phyloP scores from a whole-genome alignment of 2,888 invertebrate genomes.

The Leucophenga montana region DNA sequence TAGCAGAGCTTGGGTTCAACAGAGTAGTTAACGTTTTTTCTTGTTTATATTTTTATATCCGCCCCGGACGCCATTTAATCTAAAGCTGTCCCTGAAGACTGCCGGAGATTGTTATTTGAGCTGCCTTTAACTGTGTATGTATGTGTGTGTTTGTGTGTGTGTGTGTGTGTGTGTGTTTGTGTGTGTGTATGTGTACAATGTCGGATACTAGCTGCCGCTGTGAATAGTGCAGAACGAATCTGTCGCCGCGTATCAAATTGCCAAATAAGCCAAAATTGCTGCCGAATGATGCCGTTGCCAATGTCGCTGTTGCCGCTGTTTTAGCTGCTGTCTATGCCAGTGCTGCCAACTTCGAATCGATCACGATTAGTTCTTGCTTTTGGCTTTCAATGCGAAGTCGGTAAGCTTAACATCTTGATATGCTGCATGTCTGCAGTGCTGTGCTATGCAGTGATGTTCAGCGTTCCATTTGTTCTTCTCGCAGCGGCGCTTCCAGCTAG shows the following conservation, averaged over 20 bases:
- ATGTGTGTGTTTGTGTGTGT: too few species aligned
- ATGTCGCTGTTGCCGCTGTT: neutral
- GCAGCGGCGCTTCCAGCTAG: constrained; percentile 28
- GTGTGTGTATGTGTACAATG: neutral
- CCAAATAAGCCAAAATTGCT: constrained; percentile 43
- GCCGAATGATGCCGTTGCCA: constrained; percentile 48
- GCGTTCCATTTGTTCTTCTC: constrained; percentile 42
- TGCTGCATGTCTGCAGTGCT: constrained; percentile 26
- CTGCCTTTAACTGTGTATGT: too few species aligned
- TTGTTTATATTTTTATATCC: too few species aligned
- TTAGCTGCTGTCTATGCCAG: constrained; percentile 3
- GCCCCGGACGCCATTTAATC: too few species aligned
- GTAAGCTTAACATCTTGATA: constrained; percentile 59
- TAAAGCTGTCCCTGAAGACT: too few species aligned
- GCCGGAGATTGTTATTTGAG: too few species aligned
- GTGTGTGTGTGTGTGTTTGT: neutral
- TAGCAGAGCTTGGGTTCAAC: too few species aligned
- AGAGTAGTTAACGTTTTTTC: too few species aligned
- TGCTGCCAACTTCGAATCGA: constrained; percentile 40
- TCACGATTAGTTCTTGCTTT: constrained; percentile 52
- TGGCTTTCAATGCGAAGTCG: constrained; percentile 37
- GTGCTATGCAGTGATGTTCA: constrained; percentile 39
- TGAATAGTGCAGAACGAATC: constrained; percentile 60
- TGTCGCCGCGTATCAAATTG: constrained; percentile 59
- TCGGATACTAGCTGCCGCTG: neutral